Evolutionary conservation across 2,888 invertebrate genomes (phyloP).

Genomic region (Eilema sororculum): DNA sequence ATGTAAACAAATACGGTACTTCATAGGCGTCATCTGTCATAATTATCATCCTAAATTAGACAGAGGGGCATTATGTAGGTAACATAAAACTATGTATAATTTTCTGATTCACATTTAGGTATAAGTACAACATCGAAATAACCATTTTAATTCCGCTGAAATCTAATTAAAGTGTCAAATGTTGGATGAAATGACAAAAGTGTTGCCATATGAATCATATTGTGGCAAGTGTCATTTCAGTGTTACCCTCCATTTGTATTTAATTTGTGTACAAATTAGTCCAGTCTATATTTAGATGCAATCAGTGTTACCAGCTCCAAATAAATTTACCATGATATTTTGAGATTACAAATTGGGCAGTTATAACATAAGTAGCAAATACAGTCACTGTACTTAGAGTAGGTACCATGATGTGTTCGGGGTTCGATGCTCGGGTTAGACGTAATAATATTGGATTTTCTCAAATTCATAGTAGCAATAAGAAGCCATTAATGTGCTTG

Average conservation of each 20-base stretch:
- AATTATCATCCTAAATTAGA: too few species aligned
- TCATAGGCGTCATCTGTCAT: too few species aligned
- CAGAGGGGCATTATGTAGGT: too few species aligned
- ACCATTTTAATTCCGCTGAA: constrained; percentile 28
- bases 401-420: background rate
- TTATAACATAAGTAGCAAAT: background rate
- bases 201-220: constrained; percentile 30
- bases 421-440: background rate
- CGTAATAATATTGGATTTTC: background rate
- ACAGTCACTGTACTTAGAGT: too few species aligned
- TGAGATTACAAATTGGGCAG: background rate
- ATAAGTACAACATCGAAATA: background rate
- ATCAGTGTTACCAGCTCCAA: background rate
- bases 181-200: constrained; percentile 39
- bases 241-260: constrained; percentile 38
- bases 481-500: too few species aligned
- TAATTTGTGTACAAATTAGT: constrained; percentile 31
- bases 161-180: constrained; percentile 50
- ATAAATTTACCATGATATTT: background rate
- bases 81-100: too few species aligned
- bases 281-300: background rate
- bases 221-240: constrained; percentile 10
- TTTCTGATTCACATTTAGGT: background rate
- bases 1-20: too few species aligned
- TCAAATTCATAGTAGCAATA: background rate